Evolutionary conservation across 2,888 invertebrate genomes (phyloP).

Genomic region (Nomada fabriciana): DNA sequence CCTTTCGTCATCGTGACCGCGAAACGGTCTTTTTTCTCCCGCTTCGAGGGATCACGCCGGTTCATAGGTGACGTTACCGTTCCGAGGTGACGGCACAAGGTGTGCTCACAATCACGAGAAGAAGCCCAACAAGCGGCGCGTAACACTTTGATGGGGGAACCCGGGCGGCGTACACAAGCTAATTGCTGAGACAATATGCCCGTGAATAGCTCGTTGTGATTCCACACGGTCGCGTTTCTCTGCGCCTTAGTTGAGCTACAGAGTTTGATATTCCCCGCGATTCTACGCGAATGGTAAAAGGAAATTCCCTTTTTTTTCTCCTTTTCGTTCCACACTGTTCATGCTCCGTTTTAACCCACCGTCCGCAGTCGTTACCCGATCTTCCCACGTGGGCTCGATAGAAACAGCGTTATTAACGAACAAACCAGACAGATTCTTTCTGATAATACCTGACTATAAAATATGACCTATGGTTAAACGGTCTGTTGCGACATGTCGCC

Average conservation of each 20-base stretch:
- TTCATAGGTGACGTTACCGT: constrained; percentile 52
- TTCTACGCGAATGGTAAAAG: constrained; percentile 73
- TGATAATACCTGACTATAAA: constrained; percentile 34
- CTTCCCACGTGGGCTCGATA: constrained; percentile 74
- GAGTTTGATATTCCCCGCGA: constrained; percentile 22
- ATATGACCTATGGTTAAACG: constrained; percentile 41
- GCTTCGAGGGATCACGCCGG: constrained; percentile 24
- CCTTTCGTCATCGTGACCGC: constrained; percentile 47
- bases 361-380: constrained; percentile 62
- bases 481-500: constrained; percentile 37
- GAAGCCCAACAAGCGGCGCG: constrained; percentile 3
- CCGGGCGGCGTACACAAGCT: constrained; percentile 25
- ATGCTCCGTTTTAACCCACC: constrained; percentile 56
- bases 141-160: constrained; percentile 8
- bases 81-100: constrained; percentile 49
- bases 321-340: constrained; percentile 52
- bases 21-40: constrained; percentile 21
- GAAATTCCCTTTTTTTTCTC: constrained; percentile 69
- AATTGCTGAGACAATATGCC: constrained; percentile 63
- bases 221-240: constrained; percentile 14
- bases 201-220: constrained; percentile 15
- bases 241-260: neutral
- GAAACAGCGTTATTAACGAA: constrained; percentile 47
- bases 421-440: constrained; percentile 45
- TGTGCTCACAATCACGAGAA: constrained; percentile 27